These are phyloP conservation scores for Aphaenogaster floridana DNA, from an alignment of 1,140 invertebrate species.

Conservation along the genomic window DNA sequence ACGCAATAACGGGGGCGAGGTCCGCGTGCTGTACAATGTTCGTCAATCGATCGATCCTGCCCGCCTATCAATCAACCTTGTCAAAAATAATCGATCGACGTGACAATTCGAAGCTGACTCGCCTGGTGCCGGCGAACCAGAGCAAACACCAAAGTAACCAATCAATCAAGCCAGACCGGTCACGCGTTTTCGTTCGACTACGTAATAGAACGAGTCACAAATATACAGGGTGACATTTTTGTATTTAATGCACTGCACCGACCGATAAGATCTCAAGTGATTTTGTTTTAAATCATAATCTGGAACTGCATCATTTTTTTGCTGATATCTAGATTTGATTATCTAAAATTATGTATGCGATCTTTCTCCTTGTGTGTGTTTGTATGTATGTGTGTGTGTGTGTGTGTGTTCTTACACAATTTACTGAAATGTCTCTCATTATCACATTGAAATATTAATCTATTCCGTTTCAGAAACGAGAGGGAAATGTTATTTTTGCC, in stretches of 20 bases:
- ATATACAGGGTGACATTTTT: conserved; percentile 54
- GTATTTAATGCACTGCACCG: conserved; percentile 44
- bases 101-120: conserved; percentile 80
- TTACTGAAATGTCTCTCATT: conserved; percentile 1
- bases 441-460: conserved; percentile 12
- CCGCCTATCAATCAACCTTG: conserved; percentile 81
- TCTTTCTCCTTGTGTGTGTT: background rate
- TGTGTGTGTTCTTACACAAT: background rate
- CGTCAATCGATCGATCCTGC: conserved; percentile 75
- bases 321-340: conserved; percentile 6
- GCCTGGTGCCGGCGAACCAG: conserved; percentile 72
- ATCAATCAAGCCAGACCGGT: conserved; percentile 79
- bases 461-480: background rate
- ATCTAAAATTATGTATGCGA: background rate
- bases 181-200: conserved; percentile 73
- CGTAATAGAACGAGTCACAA: conserved; percentile 71
- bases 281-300: conserved; percentile 25
- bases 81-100: conserved; percentile 84
- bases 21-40: conserved; percentile 41
- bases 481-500: conserved; percentile 31
- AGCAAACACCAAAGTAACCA: conserved; percentile 77
- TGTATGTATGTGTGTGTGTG: no score
- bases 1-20: conserved; percentile 42
- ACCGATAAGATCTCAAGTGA: background rate
- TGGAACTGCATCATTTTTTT: background rate